These are phyloP conservation scores for Saguinus midas DNA, from an alignment of 2,113 vertebrate genomes.

Conservation along the genomic window DNA sequence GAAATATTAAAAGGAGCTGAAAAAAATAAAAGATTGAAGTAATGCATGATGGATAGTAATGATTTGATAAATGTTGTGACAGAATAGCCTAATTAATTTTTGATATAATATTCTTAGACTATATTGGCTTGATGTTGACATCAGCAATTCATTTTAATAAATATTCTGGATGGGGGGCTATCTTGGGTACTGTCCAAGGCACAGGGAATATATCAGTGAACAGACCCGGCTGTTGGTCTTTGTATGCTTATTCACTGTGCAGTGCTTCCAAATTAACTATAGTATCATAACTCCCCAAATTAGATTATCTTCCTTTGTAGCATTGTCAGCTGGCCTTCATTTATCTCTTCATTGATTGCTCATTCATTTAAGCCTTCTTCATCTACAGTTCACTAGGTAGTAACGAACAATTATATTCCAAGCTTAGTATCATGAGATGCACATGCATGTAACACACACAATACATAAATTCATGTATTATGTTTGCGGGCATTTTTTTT, in stretches of 20 bases:
- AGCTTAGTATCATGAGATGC: accelerated
- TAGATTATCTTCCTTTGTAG: background rate
- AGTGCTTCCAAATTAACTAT: background rate
- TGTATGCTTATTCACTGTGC: background rate
- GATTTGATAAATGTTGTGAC: background rate
- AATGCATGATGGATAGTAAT: background rate
- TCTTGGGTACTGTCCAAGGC: background rate
- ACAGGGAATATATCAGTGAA: background rate
- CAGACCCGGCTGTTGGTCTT: background rate
- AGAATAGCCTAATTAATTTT: background rate
- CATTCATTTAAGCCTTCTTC: background rate
- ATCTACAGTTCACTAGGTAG: background rate
- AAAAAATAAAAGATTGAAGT: background rate
- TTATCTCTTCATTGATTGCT: background rate
- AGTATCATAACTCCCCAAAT: background rate
- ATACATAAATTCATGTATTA: background rate
- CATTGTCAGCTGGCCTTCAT: background rate
- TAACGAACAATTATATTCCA: background rate
- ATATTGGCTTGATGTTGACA: background rate
- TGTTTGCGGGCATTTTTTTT: too few species aligned
- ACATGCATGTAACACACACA: accelerated
- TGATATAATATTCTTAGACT: background rate
- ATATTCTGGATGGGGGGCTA: accelerated
- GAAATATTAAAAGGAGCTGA: background rate
- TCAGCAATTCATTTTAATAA: background rate